phyloP scores from a whole-genome alignment of 2,888 invertebrate genomes.

The Trypoxylon attenuatum region DNA sequence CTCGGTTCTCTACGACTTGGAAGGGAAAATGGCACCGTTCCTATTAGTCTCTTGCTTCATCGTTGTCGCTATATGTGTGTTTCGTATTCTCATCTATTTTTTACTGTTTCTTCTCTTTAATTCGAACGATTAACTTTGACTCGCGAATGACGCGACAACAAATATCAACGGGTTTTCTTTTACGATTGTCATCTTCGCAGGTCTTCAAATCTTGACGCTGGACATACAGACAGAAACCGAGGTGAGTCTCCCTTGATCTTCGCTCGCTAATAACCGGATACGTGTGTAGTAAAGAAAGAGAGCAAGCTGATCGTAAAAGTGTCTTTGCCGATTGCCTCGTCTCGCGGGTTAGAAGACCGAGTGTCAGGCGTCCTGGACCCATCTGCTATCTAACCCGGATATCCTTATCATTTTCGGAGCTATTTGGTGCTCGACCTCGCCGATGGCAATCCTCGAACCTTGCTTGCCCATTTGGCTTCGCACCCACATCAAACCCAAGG shows the following conservation, averaged over 20 bases:
- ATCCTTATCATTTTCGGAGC: conserved; percentile 81
- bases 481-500: conserved; percentile 80
- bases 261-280: background rate
- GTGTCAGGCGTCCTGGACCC: conserved; percentile 75
- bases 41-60: conserved; percentile 80
- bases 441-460: conserved; percentile 89
- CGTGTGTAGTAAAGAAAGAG: too few species aligned
- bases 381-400: conserved; percentile 79
- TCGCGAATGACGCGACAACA: too few species aligned
- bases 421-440: conserved; percentile 86
- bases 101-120: background rate
- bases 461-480: conserved; percentile 89
- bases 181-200: conserved; percentile 39
- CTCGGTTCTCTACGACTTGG: conserved; percentile 84
- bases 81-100: background rate
- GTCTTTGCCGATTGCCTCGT: background rate
- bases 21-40: conserved; percentile 86
- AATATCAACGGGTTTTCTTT: background rate
- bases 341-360: background rate
- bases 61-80: conserved; percentile 71
- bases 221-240: conserved; percentile 63
- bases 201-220: conserved; percentile 62
- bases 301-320: background rate
- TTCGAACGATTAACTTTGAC: too few species aligned
- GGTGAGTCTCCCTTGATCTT: conserved; percentile 38